phyloP scores from a whole-genome alignment of 2,797 vertebrate genomes.

The Gymnodraco acuticeps region DNA sequence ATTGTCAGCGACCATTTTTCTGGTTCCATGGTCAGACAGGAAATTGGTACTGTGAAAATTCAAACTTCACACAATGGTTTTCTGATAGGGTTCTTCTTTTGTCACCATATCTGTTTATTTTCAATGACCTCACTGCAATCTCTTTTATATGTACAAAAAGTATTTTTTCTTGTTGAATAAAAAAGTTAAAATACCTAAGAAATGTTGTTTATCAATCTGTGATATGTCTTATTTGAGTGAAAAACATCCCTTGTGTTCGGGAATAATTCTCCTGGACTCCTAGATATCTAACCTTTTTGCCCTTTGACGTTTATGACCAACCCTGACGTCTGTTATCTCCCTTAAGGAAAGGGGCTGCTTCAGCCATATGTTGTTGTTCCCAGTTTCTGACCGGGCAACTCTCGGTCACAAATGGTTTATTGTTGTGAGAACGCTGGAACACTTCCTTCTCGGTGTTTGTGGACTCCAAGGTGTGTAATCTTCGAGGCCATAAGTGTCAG shows the following conservation, averaged over 20 bases:
- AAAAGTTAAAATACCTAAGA: conserved; percentile 1
- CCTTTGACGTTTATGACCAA: too few relatives aligned
- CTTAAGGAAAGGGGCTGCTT: too few relatives aligned
- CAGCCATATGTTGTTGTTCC: too few relatives aligned
- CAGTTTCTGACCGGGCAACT: too few relatives aligned
- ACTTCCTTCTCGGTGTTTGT: too few relatives aligned
- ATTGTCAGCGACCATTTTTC: conserved; percentile 11
- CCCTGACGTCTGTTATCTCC: too few relatives aligned
- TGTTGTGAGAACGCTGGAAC: too few relatives aligned
- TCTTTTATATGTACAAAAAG: conserved; percentile 22
- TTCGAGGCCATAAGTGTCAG: too few relatives aligned
- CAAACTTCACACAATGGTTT: neutral
- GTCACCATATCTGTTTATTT: conserved; percentile 1
- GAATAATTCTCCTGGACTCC: too few relatives aligned
- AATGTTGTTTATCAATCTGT: neutral
- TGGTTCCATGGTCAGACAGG: neutral
- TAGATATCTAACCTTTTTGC: too few relatives aligned
- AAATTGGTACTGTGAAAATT: conserved; percentile 11
- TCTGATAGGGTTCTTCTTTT: neutral
- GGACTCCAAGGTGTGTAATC: too few relatives aligned
- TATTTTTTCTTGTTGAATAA: conserved; percentile 36
- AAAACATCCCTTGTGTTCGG: neutral
- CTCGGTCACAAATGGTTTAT: too few relatives aligned
- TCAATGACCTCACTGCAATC: neutral
- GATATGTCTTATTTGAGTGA: neutral